phyloP scores from a whole-genome alignment of 2,888 invertebrate genomes.

The Nysson spinosus region DNA sequence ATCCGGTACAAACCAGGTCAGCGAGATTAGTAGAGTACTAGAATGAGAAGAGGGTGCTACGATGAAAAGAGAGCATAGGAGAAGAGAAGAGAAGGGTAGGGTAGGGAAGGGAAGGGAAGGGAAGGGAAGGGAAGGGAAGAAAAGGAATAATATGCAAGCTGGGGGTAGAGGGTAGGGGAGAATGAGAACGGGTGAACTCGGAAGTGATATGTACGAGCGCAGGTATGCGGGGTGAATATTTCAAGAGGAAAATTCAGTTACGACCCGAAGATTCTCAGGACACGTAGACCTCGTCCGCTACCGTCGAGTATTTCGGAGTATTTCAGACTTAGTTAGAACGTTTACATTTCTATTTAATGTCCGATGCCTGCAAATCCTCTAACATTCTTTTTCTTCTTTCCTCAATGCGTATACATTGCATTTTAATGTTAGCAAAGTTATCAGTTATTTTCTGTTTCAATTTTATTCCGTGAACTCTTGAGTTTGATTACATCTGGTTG shows the following conservation, averaged over 20 bases:
- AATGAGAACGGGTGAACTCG: constrained; percentile 53
- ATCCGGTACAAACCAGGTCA: constrained; percentile 39
- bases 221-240: constrained; percentile 74
- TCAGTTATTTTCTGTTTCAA: no score
- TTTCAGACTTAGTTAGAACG: constrained; percentile 74
- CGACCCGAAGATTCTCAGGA: constrained; percentile 72
- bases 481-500: no score
- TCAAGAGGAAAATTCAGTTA: constrained; percentile 75
- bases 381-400: constrained; percentile 35
- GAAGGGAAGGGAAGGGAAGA: background rate
- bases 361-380: constrained; percentile 51
- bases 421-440: constrained; percentile 46
- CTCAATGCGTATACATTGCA: constrained; percentile 35
- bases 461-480: no score
- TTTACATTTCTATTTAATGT: constrained; percentile 72
- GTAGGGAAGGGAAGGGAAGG: constrained; percentile 7
- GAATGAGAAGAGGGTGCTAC: no score
- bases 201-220: constrained; percentile 72
- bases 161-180: constrained; percentile 38
- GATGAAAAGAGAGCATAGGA: no score
- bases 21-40: constrained; percentile 37
- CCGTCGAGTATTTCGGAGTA: constrained; percentile 61
- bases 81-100: background rate
- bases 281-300: constrained; percentile 66
- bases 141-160: constrained; percentile 24